Conservation (phyloP, 1,140 invertebrate species). For the Drosophila azteca region DNA sequence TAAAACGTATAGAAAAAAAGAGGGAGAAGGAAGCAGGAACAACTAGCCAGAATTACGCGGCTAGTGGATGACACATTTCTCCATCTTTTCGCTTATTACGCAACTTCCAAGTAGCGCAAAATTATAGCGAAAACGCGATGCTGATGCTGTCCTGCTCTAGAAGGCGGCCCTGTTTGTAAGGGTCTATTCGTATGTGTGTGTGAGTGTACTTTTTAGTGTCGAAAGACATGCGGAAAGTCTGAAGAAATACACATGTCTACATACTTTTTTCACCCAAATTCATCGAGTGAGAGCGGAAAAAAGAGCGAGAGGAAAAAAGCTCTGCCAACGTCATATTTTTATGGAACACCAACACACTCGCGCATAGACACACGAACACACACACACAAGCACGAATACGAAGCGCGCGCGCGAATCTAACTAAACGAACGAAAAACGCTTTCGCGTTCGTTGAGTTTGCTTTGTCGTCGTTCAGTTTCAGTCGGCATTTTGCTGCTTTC, state of each 20-base stretch:
- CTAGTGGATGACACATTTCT: conserved; percentile 74
- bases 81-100: conserved; percentile 62
- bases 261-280: conserved; percentile 72
- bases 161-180: conserved; percentile 53
- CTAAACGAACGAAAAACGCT: conserved; percentile 62
- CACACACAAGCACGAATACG: conserved; percentile 10
- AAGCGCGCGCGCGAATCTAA: conserved; percentile 46
- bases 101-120: conserved; percentile 76
- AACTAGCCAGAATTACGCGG: conserved; percentile 49
- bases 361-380: conserved; percentile 10
- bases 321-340: conserved; percentile 76
- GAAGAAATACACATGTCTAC: conserved; percentile 54
- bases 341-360: conserved; percentile 55
- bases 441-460: conserved; percentile 60
- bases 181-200: conserved; percentile 24
- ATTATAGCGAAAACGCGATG: conserved; percentile 16
- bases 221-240: conserved; percentile 58
- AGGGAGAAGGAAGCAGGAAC: conserved; percentile 66
- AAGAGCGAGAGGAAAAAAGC: conserved; percentile 48
- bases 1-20: conserved; percentile 24
- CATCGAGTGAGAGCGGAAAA: conserved; percentile 1
- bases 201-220: conserved; percentile 70
- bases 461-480: conserved; percentile 70
- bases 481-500: conserved; percentile 55
- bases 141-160: conserved; percentile 29